Evolutionary conservation across 2,113 vertebrate genomes (phyloP), one percentile per base, ranked within the genome.

Genomic region (Recurvirostra avosetta): DNA sequence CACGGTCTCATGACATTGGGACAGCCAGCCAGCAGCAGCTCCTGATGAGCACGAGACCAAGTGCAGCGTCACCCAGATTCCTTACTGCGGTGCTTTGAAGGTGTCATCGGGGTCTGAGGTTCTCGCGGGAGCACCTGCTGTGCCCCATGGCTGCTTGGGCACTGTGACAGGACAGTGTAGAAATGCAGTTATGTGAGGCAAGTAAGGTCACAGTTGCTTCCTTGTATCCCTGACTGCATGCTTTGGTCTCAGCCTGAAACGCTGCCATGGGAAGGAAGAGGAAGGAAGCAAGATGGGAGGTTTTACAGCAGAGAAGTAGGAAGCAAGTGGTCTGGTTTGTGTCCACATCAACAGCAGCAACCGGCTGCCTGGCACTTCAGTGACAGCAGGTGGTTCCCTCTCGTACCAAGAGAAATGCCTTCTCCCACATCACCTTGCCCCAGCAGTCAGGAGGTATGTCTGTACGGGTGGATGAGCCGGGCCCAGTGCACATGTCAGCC

Each of bases 381-480:
- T 20, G 41, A 40, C 61, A 63, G 38, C 65, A 41, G 50, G 50
- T 1, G 6, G 34, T 55, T 87, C n/a, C 61, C 29, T 81, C 55
- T 80, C 5, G 2, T n/a, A 21, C 43, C 15, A 20, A 40, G 47
- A 78, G 22, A 53, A 58, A 27, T 4, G 14, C 21, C 26, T 74
- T 50, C 45, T 80, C 30, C 40, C 1, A 0, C 49, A 38, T 53
- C 27, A 36, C 50, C 38, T 61, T 29, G 12, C 15, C 32, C 3
- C n/a, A 65, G 56, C 18, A 32, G 4, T n/a, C 62, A 47, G n/a
- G 21, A 71, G 27, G 8, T 34, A 1, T 30, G 7, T 55, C 43
- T 68, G 41, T 47, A 3, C 0, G 0, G 10, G 8, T 29, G 43
- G 49, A 5, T 66, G 67, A 73, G 49, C 27, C 4, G 9, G 34